Evolutionary conservation across 2,888 invertebrate genomes (phyloP).

Genomic region (Drosophila mettleri): DNA sequence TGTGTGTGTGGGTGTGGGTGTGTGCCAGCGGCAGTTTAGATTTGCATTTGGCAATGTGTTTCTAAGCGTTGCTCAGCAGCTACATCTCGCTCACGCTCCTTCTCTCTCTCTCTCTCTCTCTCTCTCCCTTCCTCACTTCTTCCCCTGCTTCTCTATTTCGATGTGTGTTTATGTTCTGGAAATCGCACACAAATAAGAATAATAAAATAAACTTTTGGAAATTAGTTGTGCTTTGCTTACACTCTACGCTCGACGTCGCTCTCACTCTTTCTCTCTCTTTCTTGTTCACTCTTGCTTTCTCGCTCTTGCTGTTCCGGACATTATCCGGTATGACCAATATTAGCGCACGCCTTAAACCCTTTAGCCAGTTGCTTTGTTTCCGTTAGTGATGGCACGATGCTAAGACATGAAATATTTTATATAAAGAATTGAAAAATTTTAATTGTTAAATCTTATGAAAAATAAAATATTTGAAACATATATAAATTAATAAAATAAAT

Average conservation of each 20-base stretch:
- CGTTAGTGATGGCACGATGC: slow-evolving; percentile 1
- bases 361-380: neutral
- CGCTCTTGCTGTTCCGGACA: neutral
- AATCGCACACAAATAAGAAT: slow-evolving; percentile 49
- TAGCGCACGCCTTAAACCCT: neutral
- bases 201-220: slow-evolving; percentile 76
- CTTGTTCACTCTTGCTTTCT: neutral
- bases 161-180: slow-evolving; percentile 30
- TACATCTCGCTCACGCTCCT: neutral
- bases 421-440: neutral
- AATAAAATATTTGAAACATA: neutral
- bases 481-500: too few species aligned
- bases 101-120: neutral
- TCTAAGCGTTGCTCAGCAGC: slow-evolving; percentile 38
- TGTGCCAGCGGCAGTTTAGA: slow-evolving; percentile 67
- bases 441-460: neutral
- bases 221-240: slow-evolving; percentile 74
- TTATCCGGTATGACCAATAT: slow-evolving; percentile 6
- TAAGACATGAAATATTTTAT: neutral
- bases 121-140: slow-evolving; percentile 1
- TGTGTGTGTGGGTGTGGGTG: slow-evolving; percentile 8
- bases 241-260: slow-evolving; percentile 49
- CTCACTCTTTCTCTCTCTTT: neutral
- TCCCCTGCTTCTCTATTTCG: neutral
- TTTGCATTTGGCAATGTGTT: slow-evolving; percentile 74